Evolutionary conservation across 2,888 invertebrate species (phyloP).

Genomic region (Tipula helvola): DNA sequence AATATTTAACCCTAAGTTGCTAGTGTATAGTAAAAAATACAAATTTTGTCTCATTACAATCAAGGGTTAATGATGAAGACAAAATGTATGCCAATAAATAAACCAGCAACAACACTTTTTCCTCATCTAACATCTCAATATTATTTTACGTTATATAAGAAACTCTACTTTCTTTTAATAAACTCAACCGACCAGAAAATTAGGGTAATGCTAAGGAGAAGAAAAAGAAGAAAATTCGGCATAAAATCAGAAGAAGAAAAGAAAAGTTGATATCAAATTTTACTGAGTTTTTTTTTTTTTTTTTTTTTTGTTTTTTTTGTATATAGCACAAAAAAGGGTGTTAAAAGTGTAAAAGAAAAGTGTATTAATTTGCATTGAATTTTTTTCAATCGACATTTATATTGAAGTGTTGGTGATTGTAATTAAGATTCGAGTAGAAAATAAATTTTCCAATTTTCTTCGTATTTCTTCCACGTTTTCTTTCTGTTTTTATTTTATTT

Average conservation of each 20-base stretch:
- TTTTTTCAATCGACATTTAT: slow-evolving; percentile 4
- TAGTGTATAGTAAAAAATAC: background rate
- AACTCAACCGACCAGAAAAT: slow-evolving; percentile 11
- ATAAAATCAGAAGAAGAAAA: background rate
- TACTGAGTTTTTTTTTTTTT: background rate
- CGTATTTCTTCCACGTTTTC: background rate
- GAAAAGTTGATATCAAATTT: slow-evolving; percentile 6
- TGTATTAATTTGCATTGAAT: slow-evolving; percentile 4
- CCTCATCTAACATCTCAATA: background rate
- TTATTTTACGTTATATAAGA: background rate
- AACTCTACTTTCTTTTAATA: slow-evolving; percentile 5
- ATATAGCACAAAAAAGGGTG: background rate
- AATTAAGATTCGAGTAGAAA: background rate
- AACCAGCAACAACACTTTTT: background rate
- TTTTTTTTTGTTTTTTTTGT: background rate
- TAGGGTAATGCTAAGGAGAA: background rate
- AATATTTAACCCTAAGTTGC: background rate
- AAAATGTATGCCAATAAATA: slow-evolving; percentile 4
- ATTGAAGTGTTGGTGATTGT: background rate
- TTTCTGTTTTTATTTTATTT: background rate
- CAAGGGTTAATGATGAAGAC: background rate
- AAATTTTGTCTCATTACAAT: background rate
- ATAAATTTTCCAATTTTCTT: background rate
- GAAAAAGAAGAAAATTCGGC: background rate
- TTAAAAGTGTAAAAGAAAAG: slow-evolving; percentile 4